phyloP scores from a whole-genome alignment of 2,113 vertebrate genomes.

The Python bivittatus region DNA sequence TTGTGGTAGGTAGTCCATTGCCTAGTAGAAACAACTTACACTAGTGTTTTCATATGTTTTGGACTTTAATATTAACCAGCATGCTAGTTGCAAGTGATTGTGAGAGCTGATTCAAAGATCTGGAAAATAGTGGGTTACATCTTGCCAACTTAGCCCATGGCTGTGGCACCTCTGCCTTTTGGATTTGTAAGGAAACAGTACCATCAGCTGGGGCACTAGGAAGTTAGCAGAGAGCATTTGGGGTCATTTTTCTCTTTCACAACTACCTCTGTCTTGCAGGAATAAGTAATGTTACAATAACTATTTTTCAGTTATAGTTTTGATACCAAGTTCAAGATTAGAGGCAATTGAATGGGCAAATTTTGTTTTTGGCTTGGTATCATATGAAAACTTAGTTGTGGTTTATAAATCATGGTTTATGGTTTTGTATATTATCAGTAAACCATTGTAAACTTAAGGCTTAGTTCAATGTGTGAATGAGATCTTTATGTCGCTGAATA shows the following conservation, averaged over 20 bases:
- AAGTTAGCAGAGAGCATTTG: background rate
- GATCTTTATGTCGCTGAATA: background rate
- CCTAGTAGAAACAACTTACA: background rate
- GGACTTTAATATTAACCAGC: background rate
- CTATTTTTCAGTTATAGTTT: background rate
- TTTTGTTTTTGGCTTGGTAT: no score
- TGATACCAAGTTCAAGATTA: background rate
- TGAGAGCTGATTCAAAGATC: background rate
- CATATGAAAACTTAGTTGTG: no score
- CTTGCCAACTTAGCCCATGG: background rate
- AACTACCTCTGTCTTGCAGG: background rate
- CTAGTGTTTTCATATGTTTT: background rate
- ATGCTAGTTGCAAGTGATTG: background rate
- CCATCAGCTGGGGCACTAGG: background rate
- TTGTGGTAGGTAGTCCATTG: background rate
- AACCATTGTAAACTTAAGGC: no score
- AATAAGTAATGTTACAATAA: background rate
- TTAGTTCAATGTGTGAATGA: no score
- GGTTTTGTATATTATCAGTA: no score
- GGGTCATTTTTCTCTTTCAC: background rate
- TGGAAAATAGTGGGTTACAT: background rate
- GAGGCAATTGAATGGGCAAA: background rate
- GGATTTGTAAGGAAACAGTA: background rate
- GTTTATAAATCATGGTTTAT: no score
- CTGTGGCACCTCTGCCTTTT: background rate